These are phyloP conservation scores for Empis livida DNA, from an alignment of 2,888 invertebrate genomes.

Conservation along the genomic window DNA sequence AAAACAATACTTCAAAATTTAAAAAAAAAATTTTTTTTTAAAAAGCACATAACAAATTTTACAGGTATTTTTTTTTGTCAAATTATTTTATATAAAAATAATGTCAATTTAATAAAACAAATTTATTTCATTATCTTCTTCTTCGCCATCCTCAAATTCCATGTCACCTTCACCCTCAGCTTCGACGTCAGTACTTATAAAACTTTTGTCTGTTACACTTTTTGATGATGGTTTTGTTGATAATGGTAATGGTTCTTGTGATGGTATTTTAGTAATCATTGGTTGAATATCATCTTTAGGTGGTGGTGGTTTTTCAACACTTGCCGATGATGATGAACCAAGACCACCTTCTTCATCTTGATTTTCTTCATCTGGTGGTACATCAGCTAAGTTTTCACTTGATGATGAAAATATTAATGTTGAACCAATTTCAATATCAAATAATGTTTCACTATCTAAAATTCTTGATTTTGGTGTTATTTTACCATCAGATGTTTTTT, in stretches of 20 bases:
- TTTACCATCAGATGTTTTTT: constrained; percentile 17
- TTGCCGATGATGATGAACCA: not conserved
- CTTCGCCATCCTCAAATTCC: too few relatives aligned
- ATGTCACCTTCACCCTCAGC: not conserved
- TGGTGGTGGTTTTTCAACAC: not conserved
- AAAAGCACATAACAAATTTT: too few relatives aligned
- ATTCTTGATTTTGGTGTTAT: constrained; percentile 14
- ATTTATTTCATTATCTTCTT: too few relatives aligned
- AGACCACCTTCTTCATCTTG: constrained; percentile 24
- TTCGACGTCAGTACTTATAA: not conserved
- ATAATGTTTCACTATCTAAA: constrained; percentile 17
- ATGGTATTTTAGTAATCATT: too few relatives aligned
- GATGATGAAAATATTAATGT: constrained; percentile 29
- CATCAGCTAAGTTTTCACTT: constrained; percentile 24
- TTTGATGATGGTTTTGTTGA: too few relatives aligned
- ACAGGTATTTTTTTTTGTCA: too few relatives aligned
- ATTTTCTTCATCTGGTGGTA: constrained; percentile 22
- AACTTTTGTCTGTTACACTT: too few relatives aligned
- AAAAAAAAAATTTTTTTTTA: too few relatives aligned
- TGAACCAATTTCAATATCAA: constrained; percentile 30
- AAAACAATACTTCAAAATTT: too few relatives aligned
- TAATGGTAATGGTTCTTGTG: too few relatives aligned
- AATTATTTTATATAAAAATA: too few relatives aligned
- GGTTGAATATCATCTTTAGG: not conserved
- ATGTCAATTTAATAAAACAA: too few relatives aligned